Base-by-base conservation (phyloP, 2,888 invertebrate species). In the Agrotis clavis region DNA sequence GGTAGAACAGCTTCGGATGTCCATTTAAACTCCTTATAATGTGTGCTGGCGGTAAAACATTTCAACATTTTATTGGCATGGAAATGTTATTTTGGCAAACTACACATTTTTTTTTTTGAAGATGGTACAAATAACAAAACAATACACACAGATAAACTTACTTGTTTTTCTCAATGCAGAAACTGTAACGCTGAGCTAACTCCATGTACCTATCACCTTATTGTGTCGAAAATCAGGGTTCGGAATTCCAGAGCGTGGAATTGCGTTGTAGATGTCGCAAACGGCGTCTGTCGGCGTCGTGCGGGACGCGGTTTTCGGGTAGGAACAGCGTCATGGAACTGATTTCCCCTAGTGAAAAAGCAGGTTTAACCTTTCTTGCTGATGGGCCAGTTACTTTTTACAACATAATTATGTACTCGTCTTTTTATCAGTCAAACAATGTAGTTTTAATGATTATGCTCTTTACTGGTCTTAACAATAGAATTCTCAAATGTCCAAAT, bases 1-100 rank as follows among this genome's bases (percentile, higher is more conserved):
- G 80, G 78, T 88, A 89, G 72, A 88, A 72, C n/a, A 93, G 81
- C 66, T 91, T 92, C 0, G 92, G 92, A 71, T 92, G 89, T 14
- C 90, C 88, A 19, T 81, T 77, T 13, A 48, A 81, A 60, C 87
- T 83, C 11, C 67, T 74, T 71, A 87, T 82, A 35, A 85, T 81
- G 30, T 73, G 75, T 30, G 74, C 83, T 74, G 71, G 47, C 16
- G 68, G 71, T 72, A 61, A 76, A 79, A 79, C 60, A 50, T 16
- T 41, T 19, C 2, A 50, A 19, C 50, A 62, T 51, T 45, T 64
- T 25, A 67, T 30, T 35, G 13, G 3, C 50, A 13, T 45, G 48
- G 4, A 51, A 25, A 14, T 18, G 7, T 5, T 2, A 11, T 66
- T 21, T 45, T 19, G 11, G 19, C 2, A 30, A 19, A 50, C 61